phyloP scores from a whole-genome alignment of 2,797 vertebrate species.

The Eutrigla gurnardus region DNA sequence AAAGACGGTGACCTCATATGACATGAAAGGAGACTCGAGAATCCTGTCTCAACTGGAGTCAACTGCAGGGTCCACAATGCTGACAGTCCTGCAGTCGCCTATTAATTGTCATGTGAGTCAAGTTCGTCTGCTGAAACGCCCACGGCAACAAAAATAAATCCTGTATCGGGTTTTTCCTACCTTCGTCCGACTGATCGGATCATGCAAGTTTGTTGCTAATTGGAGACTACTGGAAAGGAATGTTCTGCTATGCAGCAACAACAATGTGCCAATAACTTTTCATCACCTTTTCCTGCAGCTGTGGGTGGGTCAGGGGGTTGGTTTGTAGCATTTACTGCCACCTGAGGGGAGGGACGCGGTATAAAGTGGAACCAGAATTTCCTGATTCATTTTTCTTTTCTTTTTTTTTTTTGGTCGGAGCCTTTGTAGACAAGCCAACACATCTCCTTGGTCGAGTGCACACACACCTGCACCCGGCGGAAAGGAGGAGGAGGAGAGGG shows the following conservation, averaged over 20 bases:
- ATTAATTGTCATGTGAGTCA: conserved; percentile 67
- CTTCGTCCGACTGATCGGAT: conserved; percentile 20
- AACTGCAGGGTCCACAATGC: conserved; percentile 59
- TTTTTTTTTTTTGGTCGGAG: conserved; percentile 64
- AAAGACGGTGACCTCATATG: conserved; percentile 76
- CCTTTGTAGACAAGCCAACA: conserved; percentile 80
- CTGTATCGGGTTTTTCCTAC: conserved; percentile 24
- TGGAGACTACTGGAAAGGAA: conserved; percentile 30
- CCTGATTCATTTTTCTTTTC: conserved; percentile 77
- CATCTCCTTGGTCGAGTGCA: conserved; percentile 59
- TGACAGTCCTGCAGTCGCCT: conserved; percentile 41
- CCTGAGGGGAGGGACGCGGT: conserved; percentile 53
- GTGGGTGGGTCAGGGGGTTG: conserved; percentile 42
- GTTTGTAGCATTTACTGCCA: conserved; percentile 57
- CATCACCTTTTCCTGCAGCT: conserved; percentile 46
- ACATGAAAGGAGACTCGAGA: conserved; percentile 74
- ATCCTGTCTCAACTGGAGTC: conserved; percentile 65
- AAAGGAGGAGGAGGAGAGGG: conserved; percentile 35
- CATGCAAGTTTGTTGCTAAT: conserved; percentile 29
- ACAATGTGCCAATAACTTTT: conserved; percentile 52
- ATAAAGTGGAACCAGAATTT: conserved; percentile 79
- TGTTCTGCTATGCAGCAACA: conserved; percentile 36
- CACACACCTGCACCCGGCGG: conserved; percentile 77
- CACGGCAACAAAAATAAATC: conserved; percentile 6
- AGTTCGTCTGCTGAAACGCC: conserved; percentile 35